Evolutionary conservation across 2,797 vertebrate genomes (phyloP), one percentile per base, ranked within the genome.

Genomic region (Phrynocephalus vlangalii): DNA sequence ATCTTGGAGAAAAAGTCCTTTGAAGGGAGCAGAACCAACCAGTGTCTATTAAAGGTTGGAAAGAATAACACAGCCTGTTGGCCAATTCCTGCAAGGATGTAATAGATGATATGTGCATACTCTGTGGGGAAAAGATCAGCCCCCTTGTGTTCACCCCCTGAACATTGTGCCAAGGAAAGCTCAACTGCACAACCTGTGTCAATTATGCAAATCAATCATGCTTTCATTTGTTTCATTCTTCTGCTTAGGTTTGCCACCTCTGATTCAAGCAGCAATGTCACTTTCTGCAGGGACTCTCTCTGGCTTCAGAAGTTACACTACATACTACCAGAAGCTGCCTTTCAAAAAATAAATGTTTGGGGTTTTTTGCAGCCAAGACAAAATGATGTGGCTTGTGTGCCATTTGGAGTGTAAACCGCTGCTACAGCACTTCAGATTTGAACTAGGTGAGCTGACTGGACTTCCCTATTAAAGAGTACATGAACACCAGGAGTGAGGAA

Each of bases 71-170:
- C 44, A 3, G 52, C 79, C 68, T 67, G n/a, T n/a, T 88, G 79
- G 83, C 44, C 63, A 89, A 87, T 73, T 87, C 72, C 52, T 90
- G 76, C 28, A 38, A 33, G 71, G 79, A 67, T 48, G 28, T 79
- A 79, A 85, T 52, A 20, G 26, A 33, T 1, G 28, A 11, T 10
- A 24, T 5, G 7, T 52, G 63, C 52, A 9, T 24, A n/a, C 18
- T 28, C 13, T 71, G 22, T 71, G 50, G 63, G 78, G 3, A 44
- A 72, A 16, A 68, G 11, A 15, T 10, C 75, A 26, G n/a, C 82
- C 63, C n/a, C 60, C 26, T 70, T 15, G 60, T 63, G 60, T 82
- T 52, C 7, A 76, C 24, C 22, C 8, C 22, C 9, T 22, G 18
- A 33, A 88, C 79, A 30, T 20, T 44, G 6, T 83, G 22, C 8